phyloP scores from a whole-genome alignment of 1,140 invertebrate species.

The Monochamus saltuarius region DNA sequence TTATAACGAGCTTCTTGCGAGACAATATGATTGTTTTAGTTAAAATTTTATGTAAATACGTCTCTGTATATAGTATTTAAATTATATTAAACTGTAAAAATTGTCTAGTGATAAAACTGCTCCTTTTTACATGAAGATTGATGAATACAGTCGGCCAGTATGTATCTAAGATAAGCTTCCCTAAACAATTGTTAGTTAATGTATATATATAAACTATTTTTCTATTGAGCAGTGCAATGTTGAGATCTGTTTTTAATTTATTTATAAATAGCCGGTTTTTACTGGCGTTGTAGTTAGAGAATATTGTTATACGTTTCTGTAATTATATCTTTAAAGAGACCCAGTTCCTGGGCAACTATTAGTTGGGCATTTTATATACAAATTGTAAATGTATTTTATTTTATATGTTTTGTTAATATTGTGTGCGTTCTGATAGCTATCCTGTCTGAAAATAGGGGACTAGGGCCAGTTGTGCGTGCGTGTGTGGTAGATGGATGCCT shows the following conservation, averaged over 20 bases:
- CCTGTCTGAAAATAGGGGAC: constrained; percentile 35
- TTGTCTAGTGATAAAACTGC: constrained; percentile 29
- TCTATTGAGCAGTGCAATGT: constrained; percentile 36
- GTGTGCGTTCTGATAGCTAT: constrained; percentile 19
- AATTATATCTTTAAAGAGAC: constrained; percentile 5
- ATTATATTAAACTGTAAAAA: constrained; percentile 13
- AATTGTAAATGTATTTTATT: constrained; percentile 31
- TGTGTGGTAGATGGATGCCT: constrained; percentile 6
- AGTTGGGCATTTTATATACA: constrained; percentile 37
- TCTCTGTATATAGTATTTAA: constrained; percentile 28
- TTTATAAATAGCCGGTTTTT: constrained; percentile 25
- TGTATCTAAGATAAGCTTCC: constrained; percentile 13
- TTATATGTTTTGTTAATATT: constrained; percentile 27
- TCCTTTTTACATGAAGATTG: constrained; percentile 21
- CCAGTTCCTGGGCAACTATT: constrained; percentile 23
- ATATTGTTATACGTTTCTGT: constrained; percentile 21
- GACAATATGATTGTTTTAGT: background rate
- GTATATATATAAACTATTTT: constrained; percentile 16
- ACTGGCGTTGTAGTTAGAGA: constrained; percentile 11
- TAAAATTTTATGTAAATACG: constrained; percentile 1
- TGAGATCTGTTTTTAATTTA: constrained; percentile 23
- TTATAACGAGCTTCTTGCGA: background rate
- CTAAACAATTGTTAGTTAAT: constrained; percentile 9
- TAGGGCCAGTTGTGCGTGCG: constrained; percentile 36
- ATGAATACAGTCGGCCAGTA: constrained; percentile 36